Conservation (phyloP, 64 coral and sea anemone genomes). For the Pocillopora verrucosa region DNA sequence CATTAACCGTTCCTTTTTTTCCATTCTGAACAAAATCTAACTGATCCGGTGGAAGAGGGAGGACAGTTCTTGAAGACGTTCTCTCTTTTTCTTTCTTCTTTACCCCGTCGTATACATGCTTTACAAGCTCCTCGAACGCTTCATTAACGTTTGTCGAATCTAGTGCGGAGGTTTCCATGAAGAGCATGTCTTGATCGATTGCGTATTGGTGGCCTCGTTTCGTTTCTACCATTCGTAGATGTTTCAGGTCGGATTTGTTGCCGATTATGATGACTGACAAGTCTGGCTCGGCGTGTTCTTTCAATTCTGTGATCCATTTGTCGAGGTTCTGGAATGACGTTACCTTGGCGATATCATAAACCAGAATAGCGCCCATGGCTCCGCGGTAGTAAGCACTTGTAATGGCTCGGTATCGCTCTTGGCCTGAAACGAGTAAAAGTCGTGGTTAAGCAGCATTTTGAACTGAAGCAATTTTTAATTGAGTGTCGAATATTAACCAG, state of each 20-base stretch:
- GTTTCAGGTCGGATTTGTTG: slow-evolving; percentile 90
- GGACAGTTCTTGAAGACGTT: not conserved
- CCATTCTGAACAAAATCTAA: not conserved
- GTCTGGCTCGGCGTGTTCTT: slow-evolving; percentile 72
- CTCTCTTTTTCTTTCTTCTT: slow-evolving; percentile 56
- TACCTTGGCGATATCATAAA: slow-evolving; percentile 95
- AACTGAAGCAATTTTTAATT: too few relatives aligned
- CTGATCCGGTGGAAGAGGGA: not conserved
- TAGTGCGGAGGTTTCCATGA: slow-evolving; percentile 92
- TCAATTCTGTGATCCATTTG: slow-evolving; percentile 87
- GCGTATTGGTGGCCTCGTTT: slow-evolving; percentile 72
- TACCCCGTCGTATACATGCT: slow-evolving; percentile 76
- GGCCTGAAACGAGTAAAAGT: slow-evolving; percentile 54
- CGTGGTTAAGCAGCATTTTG: not conserved
- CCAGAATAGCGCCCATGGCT: slow-evolving; percentile 85
- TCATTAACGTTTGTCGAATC: slow-evolving; percentile 83
- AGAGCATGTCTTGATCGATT: slow-evolving; percentile 72
- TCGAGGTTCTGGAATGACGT: slow-evolving; percentile 90
- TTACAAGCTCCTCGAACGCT: slow-evolving; percentile 85
- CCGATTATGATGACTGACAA: slow-evolving; percentile 79
- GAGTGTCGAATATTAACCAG: not conserved
- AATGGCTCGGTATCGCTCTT: slow-evolving; percentile 97
- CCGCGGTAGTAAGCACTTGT: slow-evolving; percentile 98
- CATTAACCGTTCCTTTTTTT: slow-evolving; percentile 4
- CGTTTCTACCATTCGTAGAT: slow-evolving; percentile 88